These are phyloP conservation scores for Parnassius glacialis DNA, from an alignment of 2,888 invertebrate species.

Conservation along the genomic window DNA sequence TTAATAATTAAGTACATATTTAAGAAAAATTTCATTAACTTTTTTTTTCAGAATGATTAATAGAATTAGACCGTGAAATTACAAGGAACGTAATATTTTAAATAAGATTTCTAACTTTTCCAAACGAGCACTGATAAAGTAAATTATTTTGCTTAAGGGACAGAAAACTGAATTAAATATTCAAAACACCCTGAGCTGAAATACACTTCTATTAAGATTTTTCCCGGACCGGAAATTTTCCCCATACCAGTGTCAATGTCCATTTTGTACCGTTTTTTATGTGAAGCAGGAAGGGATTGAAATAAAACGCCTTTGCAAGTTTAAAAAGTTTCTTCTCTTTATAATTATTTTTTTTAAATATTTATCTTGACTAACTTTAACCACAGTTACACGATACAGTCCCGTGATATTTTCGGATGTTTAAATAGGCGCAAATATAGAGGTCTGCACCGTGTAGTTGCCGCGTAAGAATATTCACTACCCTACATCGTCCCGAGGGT, in stretches of 20 bases:
- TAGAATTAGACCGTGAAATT: neutral
- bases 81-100: conserved; percentile 4
- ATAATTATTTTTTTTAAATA: no score
- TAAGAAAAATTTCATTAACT: no score
- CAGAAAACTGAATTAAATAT: conserved; percentile 24
- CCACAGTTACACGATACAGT: no score
- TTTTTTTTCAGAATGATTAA: no score
- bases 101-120: neutral
- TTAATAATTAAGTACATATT: no score
- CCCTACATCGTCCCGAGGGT: no score
- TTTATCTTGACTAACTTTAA: no score
- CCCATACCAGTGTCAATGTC: conserved; percentile 5
- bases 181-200: conserved; percentile 10
- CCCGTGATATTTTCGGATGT: no score
- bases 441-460: no score
- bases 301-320: neutral
- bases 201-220: conserved; percentile 13
- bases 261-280: conserved; percentile 9
- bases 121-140: conserved; percentile 1
- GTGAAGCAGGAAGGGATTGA: conserved; percentile 13
- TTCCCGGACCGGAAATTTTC: conserved; percentile 9
- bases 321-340: no score
- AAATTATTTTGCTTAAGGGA: conserved; percentile 17
- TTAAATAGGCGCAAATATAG: no score
- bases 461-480: no score